phyloP scores from a whole-genome alignment of 1,140 invertebrate species.

The Antheraea mylitta region DNA sequence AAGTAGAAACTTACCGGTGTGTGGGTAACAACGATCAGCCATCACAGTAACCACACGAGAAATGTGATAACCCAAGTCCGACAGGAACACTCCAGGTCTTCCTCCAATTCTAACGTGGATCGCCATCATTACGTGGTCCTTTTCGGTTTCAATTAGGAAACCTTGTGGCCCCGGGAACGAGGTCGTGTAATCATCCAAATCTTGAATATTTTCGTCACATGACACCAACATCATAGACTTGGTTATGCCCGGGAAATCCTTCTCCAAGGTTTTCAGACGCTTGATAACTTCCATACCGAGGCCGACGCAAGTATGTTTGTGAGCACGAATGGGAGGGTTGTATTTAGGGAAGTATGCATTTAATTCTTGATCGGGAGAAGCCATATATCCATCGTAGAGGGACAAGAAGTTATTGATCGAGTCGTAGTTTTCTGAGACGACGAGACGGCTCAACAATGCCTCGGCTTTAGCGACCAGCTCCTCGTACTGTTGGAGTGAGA shows the following conservation, averaged over 20 bases:
- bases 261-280: conserved; percentile 58
- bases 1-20: conserved; percentile 82
- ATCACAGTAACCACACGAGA: conserved; percentile 92
- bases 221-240: conserved; percentile 89
- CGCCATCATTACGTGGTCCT: conserved; percentile 93
- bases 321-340: conserved; percentile 86
- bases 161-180: conserved; percentile 80
- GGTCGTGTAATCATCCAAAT: conserved; percentile 83
- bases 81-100: conserved; percentile 87
- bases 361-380: conserved; percentile 50
- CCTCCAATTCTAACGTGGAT: conserved; percentile 86
- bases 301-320: conserved; percentile 93
- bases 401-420: conserved; percentile 92
- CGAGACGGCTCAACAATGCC: conserved; percentile 87
- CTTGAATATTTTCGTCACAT: conserved; percentile 91
- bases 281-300: conserved; percentile 89
- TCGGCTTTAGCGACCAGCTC: conserved; percentile 89
- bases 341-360: conserved; percentile 79
- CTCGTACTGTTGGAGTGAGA: conserved; percentile 86
- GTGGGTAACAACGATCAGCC: conserved; percentile 90
- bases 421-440: conserved; percentile 91
- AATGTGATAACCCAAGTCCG: conserved; percentile 95
- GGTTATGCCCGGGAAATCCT: conserved; percentile 79
- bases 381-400: conserved; percentile 86
- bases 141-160: conserved; percentile 86